phyloP scores from a whole-genome alignment of 2,797 vertebrate species.

The Acipenser ruthenus region DNA sequence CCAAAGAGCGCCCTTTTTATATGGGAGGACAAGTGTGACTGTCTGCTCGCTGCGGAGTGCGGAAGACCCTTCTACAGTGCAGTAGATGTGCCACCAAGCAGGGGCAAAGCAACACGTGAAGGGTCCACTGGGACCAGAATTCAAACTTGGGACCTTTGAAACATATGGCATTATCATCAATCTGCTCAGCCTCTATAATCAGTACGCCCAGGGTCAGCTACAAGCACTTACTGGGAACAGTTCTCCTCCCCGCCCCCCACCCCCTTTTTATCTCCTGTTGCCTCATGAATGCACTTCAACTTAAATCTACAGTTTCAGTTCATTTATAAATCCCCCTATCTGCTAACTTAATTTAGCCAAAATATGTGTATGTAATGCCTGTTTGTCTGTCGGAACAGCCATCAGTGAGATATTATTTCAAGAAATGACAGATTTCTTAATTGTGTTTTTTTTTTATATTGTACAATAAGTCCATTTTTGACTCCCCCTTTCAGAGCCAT shows the following conservation, averaged over 20 bases:
- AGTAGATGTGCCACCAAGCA: conserved; percentile 41
- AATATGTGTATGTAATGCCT: too few relatives aligned
- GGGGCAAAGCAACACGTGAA: conserved; percentile 54
- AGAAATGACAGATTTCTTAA: conserved; percentile 81
- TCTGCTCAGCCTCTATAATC: conserved; percentile 38
- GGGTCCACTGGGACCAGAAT: conserved; percentile 64
- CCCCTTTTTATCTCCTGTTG: conserved; percentile 58
- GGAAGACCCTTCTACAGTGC: conserved; percentile 30
- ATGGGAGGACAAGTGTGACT: conserved; percentile 6
- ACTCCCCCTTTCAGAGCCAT: conserved; percentile 88
- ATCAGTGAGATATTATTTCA: conserved; percentile 95
- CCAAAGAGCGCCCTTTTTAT: conserved; percentile 44
- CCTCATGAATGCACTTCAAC: conserved; percentile 41
- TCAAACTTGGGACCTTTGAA: conserved; percentile 69
- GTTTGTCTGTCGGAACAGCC: conserved; percentile 73
- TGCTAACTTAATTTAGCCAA: too few relatives aligned
- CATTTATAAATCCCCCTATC: conserved; percentile 26
- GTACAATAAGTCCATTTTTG: too few relatives aligned
- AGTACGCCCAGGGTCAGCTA: conserved; percentile 78
- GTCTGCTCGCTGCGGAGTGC: conserved; percentile 23
- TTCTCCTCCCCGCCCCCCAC: conserved; percentile 52
- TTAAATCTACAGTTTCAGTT: conserved; percentile 52
- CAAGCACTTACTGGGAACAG: conserved; percentile 72
- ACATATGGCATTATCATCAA: conserved; percentile 58
- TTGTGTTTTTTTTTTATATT: conserved; percentile 41